Base-by-base conservation (phyloP, 2,888 invertebrate species). In the Ctenicera cuprea region DNA sequence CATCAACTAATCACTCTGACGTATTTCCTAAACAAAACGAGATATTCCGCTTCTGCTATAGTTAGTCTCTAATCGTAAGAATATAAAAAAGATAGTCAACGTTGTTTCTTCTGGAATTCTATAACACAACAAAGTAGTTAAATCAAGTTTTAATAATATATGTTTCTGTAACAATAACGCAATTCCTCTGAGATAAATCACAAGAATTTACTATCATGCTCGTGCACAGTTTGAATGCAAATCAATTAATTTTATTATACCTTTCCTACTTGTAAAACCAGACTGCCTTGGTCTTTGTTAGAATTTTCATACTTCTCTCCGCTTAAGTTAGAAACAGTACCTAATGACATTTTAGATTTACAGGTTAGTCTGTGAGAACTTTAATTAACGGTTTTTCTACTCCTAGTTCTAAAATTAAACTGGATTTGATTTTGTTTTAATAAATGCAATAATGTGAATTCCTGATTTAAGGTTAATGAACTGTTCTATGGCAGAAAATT, bases 231-330 rank as follows among this genome's bases (percentile, higher is more conserved):
- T 48, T 16, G 48, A 48, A 48, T 48, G 48, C 48, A 48, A 48
- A 48, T 48, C 11, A 8, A 48, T 48, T 48, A 18, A 33, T 33
- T 33, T 33, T 33, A 33, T 33, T 18, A 48, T 48, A 48, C 9
- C 48, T 48, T 48, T 48, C 48, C 20, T 48, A 48, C 18, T 48
- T 18, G 48, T 48, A 52, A 63, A 70, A 70, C 70, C 63, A 30
- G 70, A 63, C 70, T 63, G 22, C 70, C 70, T 70, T 70, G 70
- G 62, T 70, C 62, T 70, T 63, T 64, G 52, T 48, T 59, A 22
- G 43, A 37, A 59, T 52, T 61, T 68, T 54, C 20, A 54, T 54
- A 41, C 52, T 22, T 41, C 33, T 66, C 22, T 54, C 54, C 66
- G 20, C 41, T 41, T 54, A 54, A 66, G 54, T 41, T 20, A 16